phyloP scores from a whole-genome alignment of 2,113 vertebrate genomes.

The Microtus pennsylvanicus region DNA sequence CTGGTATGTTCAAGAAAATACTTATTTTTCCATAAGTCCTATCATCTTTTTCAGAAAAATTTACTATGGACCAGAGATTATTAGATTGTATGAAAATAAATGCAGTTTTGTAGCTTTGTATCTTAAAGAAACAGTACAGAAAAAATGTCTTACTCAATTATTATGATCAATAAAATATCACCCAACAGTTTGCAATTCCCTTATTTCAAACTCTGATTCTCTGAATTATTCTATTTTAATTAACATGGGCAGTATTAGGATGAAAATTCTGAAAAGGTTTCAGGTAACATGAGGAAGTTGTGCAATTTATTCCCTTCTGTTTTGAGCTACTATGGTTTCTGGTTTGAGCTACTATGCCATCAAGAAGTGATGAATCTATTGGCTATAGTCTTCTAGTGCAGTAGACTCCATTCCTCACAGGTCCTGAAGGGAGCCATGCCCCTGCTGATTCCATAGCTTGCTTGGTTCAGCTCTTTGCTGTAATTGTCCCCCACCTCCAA shows the following conservation, averaged over 20 bases:
- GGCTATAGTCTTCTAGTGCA: neutral
- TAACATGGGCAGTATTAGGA: neutral
- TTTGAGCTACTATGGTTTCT: conserved; percentile 2
- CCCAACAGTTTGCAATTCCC: neutral
- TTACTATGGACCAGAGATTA: neutral
- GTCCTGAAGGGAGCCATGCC: neutral
- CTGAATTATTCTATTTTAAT: neutral
- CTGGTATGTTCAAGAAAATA: neutral
- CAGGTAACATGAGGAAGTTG: neutral
- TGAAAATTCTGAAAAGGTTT: conserved; percentile 48
- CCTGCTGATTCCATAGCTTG: neutral
- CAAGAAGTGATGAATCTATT: neutral
- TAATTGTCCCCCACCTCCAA: neutral
- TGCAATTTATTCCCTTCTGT: neutral
- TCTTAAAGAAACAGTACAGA: neutral
- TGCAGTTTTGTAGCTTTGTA: neutral
- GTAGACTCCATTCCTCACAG: neutral
- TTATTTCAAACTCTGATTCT: conserved; percentile 1
- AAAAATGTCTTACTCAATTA: neutral
- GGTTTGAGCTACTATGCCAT: neutral
- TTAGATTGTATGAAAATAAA: neutral
- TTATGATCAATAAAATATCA: neutral
- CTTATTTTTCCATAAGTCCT: too few relatives aligned
- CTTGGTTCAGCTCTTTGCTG: neutral
- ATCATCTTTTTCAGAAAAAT: neutral